Evolutionary conservation across 2,888 invertebrate species (phyloP).

Genomic region (Shargacucullia verbasci): DNA sequence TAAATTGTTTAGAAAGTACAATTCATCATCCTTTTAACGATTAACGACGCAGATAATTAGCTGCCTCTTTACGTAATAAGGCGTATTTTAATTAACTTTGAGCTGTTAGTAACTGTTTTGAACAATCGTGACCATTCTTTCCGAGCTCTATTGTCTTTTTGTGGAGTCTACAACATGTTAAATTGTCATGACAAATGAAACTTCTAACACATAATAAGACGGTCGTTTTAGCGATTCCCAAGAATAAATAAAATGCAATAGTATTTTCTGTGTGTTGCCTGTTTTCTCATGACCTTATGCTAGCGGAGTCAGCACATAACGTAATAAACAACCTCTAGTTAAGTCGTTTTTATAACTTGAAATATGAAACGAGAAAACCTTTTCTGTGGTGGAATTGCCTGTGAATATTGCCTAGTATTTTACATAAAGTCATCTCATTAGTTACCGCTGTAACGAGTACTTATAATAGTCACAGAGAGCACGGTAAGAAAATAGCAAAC

Average conservation of each 20-base stretch:
- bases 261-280: conserved; percentile 23
- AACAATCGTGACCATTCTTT: conserved; percentile 42
- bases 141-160: conserved; percentile 42
- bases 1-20: conserved; percentile 48
- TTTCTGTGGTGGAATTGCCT: conserved; percentile 3
- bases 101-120: conserved; percentile 34
- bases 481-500: no score
- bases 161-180: conserved; percentile 28
- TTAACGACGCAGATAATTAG: conserved; percentile 50
- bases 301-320: conserved; percentile 25
- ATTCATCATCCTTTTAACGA: conserved; percentile 42
- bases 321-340: conserved; percentile 27
- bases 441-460: no score
- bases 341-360: conserved; percentile 18
- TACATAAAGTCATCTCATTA: conserved; percentile 1
- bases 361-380: neutral
- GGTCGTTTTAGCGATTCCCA: conserved; percentile 24
- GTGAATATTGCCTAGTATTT: neutral
- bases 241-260: conserved; percentile 34
- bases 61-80: conserved; percentile 45
- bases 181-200: conserved; percentile 40
- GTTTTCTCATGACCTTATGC: conserved; percentile 52
- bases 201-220: conserved; percentile 32
- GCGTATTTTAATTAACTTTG: conserved; percentile 46
- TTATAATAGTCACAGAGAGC: no score